Evolutionary conservation across 2,113 vertebrate species (phyloP).

Genomic region (Serilophus lunatus): DNA sequence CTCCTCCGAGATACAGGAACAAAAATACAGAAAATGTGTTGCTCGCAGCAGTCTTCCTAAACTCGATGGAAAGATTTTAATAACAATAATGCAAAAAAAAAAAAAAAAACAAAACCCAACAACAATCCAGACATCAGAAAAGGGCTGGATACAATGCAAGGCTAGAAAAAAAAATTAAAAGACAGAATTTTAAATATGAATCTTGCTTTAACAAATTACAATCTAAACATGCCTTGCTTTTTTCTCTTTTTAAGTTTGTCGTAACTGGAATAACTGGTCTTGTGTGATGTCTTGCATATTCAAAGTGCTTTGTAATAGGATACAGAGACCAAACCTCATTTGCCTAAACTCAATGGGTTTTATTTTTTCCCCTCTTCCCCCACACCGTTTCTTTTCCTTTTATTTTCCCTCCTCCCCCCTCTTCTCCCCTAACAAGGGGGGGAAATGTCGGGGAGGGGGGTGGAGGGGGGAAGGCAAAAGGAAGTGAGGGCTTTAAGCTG

Average conservation of each 20-base stretch:
- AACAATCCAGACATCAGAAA: constrained; percentile 10
- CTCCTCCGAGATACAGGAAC: constrained; percentile 79
- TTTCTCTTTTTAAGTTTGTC: constrained; percentile 74
- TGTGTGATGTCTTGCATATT: constrained; percentile 84
- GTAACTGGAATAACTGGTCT: constrained; percentile 92
- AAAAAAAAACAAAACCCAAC: too few relatives aligned
- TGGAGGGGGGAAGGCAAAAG: background rate
- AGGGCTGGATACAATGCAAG: constrained; percentile 23
- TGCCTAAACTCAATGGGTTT: constrained; percentile 79
- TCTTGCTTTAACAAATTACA: constrained; percentile 79
- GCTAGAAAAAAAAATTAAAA: constrained; percentile 39
- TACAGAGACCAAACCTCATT: constrained; percentile 83
- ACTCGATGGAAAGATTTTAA: constrained; percentile 65
- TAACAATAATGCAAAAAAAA: constrained; percentile 26
- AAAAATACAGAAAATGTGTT: constrained; percentile 72
- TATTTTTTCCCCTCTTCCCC: constrained; percentile 46
- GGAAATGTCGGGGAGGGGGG: background rate
- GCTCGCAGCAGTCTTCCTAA: constrained; percentile 72
- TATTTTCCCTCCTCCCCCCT: background rate
- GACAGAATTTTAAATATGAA: constrained; percentile 70
- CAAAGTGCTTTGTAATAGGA: constrained; percentile 87
- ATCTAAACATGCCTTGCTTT: constrained; percentile 77
- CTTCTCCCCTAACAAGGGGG: background rate
- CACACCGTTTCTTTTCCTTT: constrained; percentile 35
- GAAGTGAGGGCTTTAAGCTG: constrained; percentile 50